Evolutionary conservation across 2,797 vertebrate species (phyloP).

Genomic region (Salmo trutta): DNA sequence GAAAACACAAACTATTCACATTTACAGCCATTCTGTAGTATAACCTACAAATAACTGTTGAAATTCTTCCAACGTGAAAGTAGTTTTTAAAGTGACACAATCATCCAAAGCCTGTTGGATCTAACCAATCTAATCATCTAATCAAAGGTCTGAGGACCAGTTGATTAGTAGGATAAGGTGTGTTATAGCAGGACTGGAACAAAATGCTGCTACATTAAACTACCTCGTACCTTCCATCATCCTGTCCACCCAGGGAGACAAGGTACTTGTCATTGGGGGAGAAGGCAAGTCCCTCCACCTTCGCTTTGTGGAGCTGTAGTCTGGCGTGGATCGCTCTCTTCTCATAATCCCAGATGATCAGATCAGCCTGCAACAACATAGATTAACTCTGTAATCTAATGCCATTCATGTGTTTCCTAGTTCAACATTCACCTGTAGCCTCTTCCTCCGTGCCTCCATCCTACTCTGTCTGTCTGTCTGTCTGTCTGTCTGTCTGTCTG

Average conservation of each 20-base stretch:
- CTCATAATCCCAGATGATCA: conserved; percentile 88
- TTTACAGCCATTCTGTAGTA: not conserved
- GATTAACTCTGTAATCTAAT: not conserved
- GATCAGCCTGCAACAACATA: conserved; percentile 74
- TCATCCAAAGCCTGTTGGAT: not conserved
- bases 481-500: too few species aligned
- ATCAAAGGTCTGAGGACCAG: too few species aligned
- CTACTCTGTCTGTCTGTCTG: not conserved
- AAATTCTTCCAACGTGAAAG: not conserved
- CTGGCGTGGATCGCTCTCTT: conserved; percentile 74
- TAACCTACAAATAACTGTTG: not conserved
- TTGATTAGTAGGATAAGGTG: too few species aligned
- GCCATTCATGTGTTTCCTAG: not conserved
- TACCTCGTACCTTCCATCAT: conserved; percentile 83
- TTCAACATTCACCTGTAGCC: not conserved
- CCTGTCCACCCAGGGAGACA: conserved; percentile 87
- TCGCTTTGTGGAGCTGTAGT: conserved; percentile 84
- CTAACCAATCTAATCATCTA: not conserved
- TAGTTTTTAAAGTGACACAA: not conserved
- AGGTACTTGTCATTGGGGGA: conserved; percentile 87
- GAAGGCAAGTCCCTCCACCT: conserved; percentile 85
- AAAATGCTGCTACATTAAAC: not conserved
- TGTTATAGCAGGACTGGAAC: not conserved
- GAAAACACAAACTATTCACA: conserved; percentile 23
- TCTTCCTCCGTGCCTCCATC: not conserved